Evolutionary conservation across 2,113 vertebrate species (phyloP).

Genomic region (Lampris megalopsis): DNA sequence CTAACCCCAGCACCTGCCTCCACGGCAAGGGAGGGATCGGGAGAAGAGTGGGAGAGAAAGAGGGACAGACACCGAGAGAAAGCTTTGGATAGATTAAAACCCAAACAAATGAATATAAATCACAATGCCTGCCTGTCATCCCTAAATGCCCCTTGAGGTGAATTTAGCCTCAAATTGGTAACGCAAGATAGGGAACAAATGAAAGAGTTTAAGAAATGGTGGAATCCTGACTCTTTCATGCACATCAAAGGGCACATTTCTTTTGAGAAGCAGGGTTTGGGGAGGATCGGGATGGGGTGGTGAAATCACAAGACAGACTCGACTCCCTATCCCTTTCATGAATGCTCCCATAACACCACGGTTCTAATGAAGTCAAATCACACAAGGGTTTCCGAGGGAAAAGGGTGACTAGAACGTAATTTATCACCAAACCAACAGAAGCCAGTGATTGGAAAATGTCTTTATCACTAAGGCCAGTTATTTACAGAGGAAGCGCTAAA

Average conservation of each 20-base stretch:
- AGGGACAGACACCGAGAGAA: not conserved
- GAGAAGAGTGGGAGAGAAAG: not conserved
- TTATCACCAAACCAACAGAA: conserved; percentile 53
- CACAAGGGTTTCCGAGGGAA: conserved; percentile 49
- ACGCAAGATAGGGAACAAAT: conserved; percentile 59
- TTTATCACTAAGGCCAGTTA: conserved; percentile 44
- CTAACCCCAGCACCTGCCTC: conserved; percentile 69
- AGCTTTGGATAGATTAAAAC: not conserved
- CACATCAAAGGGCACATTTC: conserved; percentile 71
- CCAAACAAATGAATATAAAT: conserved; percentile 54
- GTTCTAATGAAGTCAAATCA: conserved; percentile 72
- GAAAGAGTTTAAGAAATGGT: conserved; percentile 62
- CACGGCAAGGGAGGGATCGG: conserved; percentile 9
- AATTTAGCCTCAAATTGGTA: conserved; percentile 60
- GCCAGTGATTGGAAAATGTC: conserved; percentile 40
- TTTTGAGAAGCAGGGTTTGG: conserved; percentile 47
- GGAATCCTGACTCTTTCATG: conserved; percentile 58
- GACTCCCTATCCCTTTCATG: conserved; percentile 47
- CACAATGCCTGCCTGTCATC: conserved; percentile 37
- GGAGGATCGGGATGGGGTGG: conserved; percentile 2
- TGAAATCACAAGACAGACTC: conserved; percentile 51
- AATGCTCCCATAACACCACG: conserved; percentile 50
- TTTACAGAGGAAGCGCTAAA: conserved; percentile 29
- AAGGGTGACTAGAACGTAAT: conserved; percentile 47
- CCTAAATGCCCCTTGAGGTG: conserved; percentile 41